phyloP scores from a whole-genome alignment of 2,113 vertebrate species.

The Cyphomyrus plagiostoma region DNA sequence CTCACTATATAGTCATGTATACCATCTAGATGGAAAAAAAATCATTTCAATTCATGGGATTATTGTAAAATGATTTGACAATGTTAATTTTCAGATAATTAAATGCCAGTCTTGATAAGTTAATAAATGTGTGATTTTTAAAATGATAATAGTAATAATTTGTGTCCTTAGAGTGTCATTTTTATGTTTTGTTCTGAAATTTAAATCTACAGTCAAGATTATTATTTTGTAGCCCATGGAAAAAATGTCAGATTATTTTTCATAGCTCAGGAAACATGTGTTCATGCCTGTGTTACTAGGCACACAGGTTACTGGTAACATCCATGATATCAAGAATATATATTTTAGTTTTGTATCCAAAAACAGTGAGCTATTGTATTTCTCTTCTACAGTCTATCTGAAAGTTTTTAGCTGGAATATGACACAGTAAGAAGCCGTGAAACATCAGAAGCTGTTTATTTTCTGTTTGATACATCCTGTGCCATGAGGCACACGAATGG shows the following conservation, averaged over 20 bases:
- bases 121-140: constrained; percentile 18
- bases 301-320: not conserved
- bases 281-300: not conserved
- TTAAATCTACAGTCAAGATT: not conserved
- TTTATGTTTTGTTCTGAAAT: constrained; percentile 41
- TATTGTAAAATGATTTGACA: constrained; percentile 34
- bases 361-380: not conserved
- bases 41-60: constrained; percentile 53
- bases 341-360: not conserved
- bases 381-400: not conserved
- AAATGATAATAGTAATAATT: constrained; percentile 17
- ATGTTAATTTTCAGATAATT: constrained; percentile 46
- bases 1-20: constrained; percentile 38
- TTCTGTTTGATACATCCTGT: not conserved
- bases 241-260: not conserved
- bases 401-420: not conserved
- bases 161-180: constrained; percentile 48
- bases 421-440: not conserved
- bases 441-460: not conserved
- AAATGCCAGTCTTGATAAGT: constrained; percentile 9
- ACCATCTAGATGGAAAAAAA: constrained; percentile 33
- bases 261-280: not conserved
- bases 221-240: not conserved
- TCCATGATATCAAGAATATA: not conserved
- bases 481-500: not conserved